Evolutionary conservation across 2,888 invertebrate genomes (phyloP).

Genomic region (Troilus luridus): DNA sequence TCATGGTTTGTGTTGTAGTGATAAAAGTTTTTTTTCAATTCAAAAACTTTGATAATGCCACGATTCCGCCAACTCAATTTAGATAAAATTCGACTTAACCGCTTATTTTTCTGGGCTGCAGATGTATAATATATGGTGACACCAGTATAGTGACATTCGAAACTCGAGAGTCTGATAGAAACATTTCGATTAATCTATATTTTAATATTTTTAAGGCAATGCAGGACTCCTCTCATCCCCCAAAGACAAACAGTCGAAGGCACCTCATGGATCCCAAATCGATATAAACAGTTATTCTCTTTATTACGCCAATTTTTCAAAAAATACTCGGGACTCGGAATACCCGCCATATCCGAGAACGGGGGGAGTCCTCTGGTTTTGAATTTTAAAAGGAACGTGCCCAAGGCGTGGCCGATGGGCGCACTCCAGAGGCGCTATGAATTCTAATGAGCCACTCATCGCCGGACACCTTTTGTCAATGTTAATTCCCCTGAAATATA

Average conservation of each 20-base stretch:
- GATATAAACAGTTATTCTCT: not conserved
- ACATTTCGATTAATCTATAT: too few relatives aligned
- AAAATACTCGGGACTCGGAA: not conserved
- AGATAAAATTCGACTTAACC: too few relatives aligned
- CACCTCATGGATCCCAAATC: not conserved
- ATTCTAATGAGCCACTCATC: constrained; percentile 21
- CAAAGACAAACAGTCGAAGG: not conserved
- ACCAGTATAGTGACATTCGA: too few relatives aligned
- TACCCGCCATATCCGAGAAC: not conserved
- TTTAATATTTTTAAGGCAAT: not conserved
- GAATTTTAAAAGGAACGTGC: constrained; percentile 28
- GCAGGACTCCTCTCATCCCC: not conserved
- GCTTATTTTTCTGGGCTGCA: too few relatives aligned
- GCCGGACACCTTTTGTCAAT: not conserved
- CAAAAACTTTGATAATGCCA: too few relatives aligned
- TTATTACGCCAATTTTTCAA: not conserved
- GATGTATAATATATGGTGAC: too few relatives aligned
- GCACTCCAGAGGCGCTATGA: constrained; percentile 5
- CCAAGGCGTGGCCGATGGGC: not conserved
- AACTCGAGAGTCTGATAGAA: too few relatives aligned
- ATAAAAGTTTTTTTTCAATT: too few relatives aligned
- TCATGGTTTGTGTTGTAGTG: too few relatives aligned
- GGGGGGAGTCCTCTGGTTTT: not conserved
- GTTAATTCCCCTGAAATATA: not conserved
- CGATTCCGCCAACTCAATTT: too few relatives aligned